Base-by-base conservation (phyloP, 1,140 invertebrate species). In the Neodiprion fabricii region DNA sequence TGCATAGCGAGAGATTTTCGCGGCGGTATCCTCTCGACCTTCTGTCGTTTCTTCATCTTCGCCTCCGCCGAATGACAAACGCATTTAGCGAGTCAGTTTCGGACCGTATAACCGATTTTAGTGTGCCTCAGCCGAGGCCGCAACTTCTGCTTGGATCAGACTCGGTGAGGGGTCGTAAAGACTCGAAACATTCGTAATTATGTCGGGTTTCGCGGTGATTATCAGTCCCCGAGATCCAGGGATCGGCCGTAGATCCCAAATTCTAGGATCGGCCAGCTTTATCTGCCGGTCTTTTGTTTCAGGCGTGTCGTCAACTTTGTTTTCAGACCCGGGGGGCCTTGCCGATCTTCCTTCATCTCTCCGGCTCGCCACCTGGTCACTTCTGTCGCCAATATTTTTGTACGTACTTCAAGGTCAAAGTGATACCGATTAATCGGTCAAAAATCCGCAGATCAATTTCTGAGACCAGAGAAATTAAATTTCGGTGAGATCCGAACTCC, bases 1-100 rank as follows among this genome's bases (percentile, higher is more conserved):
- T 67, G 73, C 69, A 61, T 50, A 77, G 79, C 80, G 76, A 77
- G 77, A 74, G 71, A 78, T 80, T 80, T 75, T 76, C 81, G 76
- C 77, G 78, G 79, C 78, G 76, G 71, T 67, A 17, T 67, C 67
- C 70, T 77, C 77, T 67, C 71, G 67, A 23, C 67, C 67, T 69
- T 69, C 21, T 69, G 11, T 69, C 21, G 40, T 47, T 47, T 69
- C 67, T 69, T 21, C 21, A 12, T 17, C 40, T n/a, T 70, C 28
- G 23, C 68, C 68, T 70, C 12, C 28, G 12, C 68, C 68, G 28
- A 8, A 40, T 70, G 68, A 70, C 68, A 28, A 70, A 70, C 68
- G 68, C 17, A 65, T 65, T 65, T 65, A 65, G 61, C 28, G 28
- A 40, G 28, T 40, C 28, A 40, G 28, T 40, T 40, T 40, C 28